Conservation (phyloP, 1,140 invertebrate species). For the Cydia strobilella region DNA sequence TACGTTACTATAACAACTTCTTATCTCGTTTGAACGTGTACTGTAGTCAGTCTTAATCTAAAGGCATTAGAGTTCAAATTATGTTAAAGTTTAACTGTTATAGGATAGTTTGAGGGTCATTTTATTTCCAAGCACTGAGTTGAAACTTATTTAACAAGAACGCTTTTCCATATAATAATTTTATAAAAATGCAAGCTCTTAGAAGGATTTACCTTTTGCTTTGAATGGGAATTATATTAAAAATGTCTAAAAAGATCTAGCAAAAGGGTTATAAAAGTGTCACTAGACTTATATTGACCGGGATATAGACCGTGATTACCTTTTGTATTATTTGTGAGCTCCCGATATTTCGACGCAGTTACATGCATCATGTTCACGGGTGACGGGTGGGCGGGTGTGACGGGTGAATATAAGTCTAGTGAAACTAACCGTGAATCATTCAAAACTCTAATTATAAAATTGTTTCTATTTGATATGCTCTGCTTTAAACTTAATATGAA, state of each 20-base stretch:
- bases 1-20: background rate
- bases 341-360: too few species aligned
- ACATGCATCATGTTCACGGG: too few species aligned
- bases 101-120: background rate
- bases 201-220: background rate
- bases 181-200: constrained; percentile 13
- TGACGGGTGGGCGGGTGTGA: too few species aligned
- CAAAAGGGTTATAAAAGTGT: background rate
- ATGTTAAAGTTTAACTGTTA: background rate
- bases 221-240: background rate
- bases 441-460: too few species aligned
- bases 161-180: background rate
- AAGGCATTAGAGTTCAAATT: background rate
- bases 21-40: background rate
- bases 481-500: too few species aligned
- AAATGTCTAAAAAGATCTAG: background rate
- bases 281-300: too few species aligned
- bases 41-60: background rate
- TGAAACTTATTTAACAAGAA: constrained; percentile 10
- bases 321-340: too few species aligned
- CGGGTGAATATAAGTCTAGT: too few species aligned
- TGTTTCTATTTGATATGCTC: background rate
- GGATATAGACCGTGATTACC: too few species aligned
- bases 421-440: too few species aligned
- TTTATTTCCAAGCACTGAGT: background rate